Percentiles rank a stretch among this genome's conserved stretches.
phyloP scores from a whole-genome alignment of 2,113 vertebrate genomes.

The Ivindomyrus marchei region DNA sequence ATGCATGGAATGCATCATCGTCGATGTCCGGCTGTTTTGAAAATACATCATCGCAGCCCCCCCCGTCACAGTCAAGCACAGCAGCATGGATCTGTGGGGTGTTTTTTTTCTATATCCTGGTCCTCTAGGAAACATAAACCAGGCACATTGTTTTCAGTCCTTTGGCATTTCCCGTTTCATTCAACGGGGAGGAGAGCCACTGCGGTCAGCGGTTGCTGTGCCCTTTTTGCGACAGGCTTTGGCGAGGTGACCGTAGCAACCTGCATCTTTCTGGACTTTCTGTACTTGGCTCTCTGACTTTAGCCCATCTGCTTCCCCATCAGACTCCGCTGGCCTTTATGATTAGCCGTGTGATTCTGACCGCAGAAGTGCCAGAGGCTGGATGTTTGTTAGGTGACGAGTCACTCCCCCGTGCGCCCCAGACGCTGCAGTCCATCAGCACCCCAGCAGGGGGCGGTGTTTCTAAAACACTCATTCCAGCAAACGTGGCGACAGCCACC shows the following conservation, averaged over 20 bases:
- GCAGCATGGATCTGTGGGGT: background rate
- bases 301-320: background rate
- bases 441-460: background rate
- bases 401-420: background rate
- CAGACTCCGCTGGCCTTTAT: background rate
- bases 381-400: background rate
- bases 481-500: background rate
- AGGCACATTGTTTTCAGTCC: background rate
- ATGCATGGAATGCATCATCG: background rate
- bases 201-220: background rate
- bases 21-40: background rate
- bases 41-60: background rate
- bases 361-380: background rate
- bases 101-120: background rate
- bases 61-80: background rate
- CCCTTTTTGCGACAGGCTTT: background rate
- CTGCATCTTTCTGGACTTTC: background rate
- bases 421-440: background rate
- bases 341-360: background rate
- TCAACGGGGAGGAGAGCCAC: background rate
- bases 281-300: background rate
- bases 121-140: background rate
- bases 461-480: background rate
- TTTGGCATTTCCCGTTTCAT: background rate
- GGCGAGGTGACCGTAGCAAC: background rate